Percentiles rank a stretch among this genome's conserved stretches.
phyloP scores from a whole-genome alignment of 2,888 invertebrate genomes.

The Icerya purchasi region DNA sequence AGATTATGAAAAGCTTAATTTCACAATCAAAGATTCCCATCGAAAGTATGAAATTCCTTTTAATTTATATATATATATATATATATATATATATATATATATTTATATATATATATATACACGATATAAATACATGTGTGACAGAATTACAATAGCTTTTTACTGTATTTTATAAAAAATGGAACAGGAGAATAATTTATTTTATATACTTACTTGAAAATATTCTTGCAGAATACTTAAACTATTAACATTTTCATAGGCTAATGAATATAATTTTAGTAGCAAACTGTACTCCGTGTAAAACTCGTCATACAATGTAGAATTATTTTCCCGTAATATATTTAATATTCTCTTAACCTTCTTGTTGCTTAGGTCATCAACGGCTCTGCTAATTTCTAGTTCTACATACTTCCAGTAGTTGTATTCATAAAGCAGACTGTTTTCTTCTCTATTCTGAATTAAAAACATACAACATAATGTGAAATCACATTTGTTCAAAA shows the following conservation, averaged over 20 bases:
- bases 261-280: constrained; percentile 41
- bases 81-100: too few species aligned
- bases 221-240: constrained; percentile 49
- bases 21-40: too few species aligned
- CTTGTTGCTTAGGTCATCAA: constrained; percentile 60
- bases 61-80: too few species aligned
- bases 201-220: constrained; percentile 39
- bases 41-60: too few species aligned
- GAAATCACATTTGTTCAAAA: too few species aligned
- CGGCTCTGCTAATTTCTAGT: constrained; percentile 48
- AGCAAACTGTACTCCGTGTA: constrained; percentile 37
- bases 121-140: too few species aligned
- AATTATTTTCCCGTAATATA: constrained; percentile 33
- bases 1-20: too few species aligned
- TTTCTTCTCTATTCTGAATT: constrained; percentile 28
- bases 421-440: constrained; percentile 65
- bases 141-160: too few species aligned
- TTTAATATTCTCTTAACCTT: constrained; percentile 38
- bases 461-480: too few species aligned
- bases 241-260: constrained; percentile 58
- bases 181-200: too few species aligned
- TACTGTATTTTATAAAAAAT: too few species aligned
- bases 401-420: constrained; percentile 68
- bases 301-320: constrained; percentile 36
- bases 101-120: too few species aligned